Evolutionary conservation across 2,113 vertebrate species (phyloP), one percentile per base, ranked within the genome.

Genomic region (Gadus chalcogrammus): DNA sequence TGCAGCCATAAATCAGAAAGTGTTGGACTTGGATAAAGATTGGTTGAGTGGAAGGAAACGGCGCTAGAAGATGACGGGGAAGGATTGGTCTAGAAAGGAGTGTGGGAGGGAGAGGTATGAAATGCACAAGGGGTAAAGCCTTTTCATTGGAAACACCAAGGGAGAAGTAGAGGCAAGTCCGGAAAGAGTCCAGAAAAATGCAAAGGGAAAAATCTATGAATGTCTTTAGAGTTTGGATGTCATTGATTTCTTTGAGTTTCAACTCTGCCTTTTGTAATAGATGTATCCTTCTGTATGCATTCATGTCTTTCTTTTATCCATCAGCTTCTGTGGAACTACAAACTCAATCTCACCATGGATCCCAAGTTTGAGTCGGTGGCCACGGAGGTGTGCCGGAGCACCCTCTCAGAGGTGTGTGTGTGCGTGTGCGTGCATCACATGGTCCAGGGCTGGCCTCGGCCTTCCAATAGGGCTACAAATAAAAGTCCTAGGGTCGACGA

Each of bases 361-460:
- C 92, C 93, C 0, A 95, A 95, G 86, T 96, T 96, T 80, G 94
- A 96, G 76, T 94, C 94, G 0, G 94, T 95, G 81, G 95, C 95
- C 72, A 90, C 91, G 82, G 94, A 96, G 69, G 94, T 96, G 82
- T 96, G 95, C 88, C 95, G 94, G 74, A 93, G 92, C 72, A 94
- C 94, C 24, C 92, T 95, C 71, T 83, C 91, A 17, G 93, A 94
- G 93, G 94, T 95, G 72, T 84, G 91, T 69, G 63, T 24, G 24
- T 24, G 24, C 2, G 94, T 95, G 72, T 84, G 91, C 68, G 63
- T 17, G 16, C 15, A 13, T 15, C 52, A 58, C 16, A n/a, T 31
- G 15, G 16, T 38, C 42, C 42, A 48, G 31, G 31, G 31, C 31
- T 35, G 31, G 2, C 12, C 42, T 48, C 42, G 42, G 42, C 42